These are phyloP conservation scores for Percopsis omiscomaycus DNA, from an alignment of 2,797 vertebrate genomes.

Conservation along the genomic window DNA sequence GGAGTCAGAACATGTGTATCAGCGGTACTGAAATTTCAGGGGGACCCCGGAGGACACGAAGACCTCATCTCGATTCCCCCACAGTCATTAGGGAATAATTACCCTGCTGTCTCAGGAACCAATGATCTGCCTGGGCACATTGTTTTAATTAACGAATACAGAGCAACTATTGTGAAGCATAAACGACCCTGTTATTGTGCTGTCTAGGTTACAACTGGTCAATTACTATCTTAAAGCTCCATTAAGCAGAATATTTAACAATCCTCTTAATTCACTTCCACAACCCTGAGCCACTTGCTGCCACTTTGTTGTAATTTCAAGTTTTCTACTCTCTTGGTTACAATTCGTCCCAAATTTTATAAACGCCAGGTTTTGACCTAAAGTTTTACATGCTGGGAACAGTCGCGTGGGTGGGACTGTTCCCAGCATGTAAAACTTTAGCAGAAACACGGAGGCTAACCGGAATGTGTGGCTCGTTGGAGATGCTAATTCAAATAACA, in stretches of 20 bases:
- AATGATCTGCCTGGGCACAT: slow-evolving; percentile 28
- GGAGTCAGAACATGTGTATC: slow-evolving; percentile 47
- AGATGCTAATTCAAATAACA: no score
- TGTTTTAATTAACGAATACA: slow-evolving; percentile 39
- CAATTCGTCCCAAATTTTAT: no score
- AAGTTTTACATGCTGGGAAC: no score
- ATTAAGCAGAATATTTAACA: not conserved
- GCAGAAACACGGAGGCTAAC: no score
- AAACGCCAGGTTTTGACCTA: no score
- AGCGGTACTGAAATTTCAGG: slow-evolving; percentile 46
- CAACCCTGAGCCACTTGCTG: no score
- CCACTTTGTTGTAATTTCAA: no score
- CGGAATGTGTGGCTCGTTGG: no score
- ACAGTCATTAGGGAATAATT: slow-evolving; percentile 68
- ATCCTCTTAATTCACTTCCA: no score
- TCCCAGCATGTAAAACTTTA: no score
- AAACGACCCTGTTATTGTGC: not conserved
- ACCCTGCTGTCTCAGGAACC: slow-evolving; percentile 41
- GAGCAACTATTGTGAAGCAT: slow-evolving; percentile 17
- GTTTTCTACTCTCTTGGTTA: no score
- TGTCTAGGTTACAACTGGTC: not conserved
- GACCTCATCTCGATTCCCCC: slow-evolving; percentile 24
- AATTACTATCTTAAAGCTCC: not conserved
- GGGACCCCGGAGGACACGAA: slow-evolving; percentile 40
- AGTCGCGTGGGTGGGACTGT: no score